Percentiles rank a stretch among this genome's conserved stretches.
Conservation (phyloP, 2,113 vertebrate genomes). For the Euleptes europaea region DNA sequence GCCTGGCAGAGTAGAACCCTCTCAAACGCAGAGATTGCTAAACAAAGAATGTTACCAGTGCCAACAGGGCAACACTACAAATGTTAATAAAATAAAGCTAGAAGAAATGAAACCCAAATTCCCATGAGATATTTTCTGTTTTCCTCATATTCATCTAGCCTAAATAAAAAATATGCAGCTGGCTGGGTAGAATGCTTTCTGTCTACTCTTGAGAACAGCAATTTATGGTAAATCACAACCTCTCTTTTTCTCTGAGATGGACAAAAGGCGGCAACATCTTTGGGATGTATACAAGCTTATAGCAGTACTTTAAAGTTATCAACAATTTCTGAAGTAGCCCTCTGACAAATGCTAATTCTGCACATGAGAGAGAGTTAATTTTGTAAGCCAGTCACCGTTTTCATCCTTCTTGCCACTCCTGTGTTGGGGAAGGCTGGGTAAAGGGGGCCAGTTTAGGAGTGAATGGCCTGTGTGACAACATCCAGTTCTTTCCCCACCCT, state of each 20-base stretch:
- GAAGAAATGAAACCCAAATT: background rate
- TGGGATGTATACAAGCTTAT: too few species aligned
- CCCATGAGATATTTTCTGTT: background rate
- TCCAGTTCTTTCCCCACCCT: too few species aligned
- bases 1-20: background rate
- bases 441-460: too few species aligned
- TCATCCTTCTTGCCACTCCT: too few species aligned
- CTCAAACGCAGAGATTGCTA: background rate
- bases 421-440: too few species aligned
- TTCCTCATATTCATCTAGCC: background rate
- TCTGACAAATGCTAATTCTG: too few species aligned
- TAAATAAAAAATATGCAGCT: background rate
- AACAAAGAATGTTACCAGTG: background rate
- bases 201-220: background rate
- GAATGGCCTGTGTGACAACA: too few species aligned
- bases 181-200: background rate
- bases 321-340: too few species aligned
- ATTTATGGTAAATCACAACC: background rate
- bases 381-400: too few species aligned
- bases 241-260: background rate
- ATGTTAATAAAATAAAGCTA: background rate
- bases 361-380: too few species aligned
- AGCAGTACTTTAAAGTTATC: too few species aligned
- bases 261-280: too few species aligned
- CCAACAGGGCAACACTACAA: background rate